A percentile compares a stretch with the other conserved stretches of the same genome.
These are phyloP conservation scores for Oxycera nigricornis DNA, from an alignment of 2,888 invertebrate species.

Conservation along the genomic window DNA sequence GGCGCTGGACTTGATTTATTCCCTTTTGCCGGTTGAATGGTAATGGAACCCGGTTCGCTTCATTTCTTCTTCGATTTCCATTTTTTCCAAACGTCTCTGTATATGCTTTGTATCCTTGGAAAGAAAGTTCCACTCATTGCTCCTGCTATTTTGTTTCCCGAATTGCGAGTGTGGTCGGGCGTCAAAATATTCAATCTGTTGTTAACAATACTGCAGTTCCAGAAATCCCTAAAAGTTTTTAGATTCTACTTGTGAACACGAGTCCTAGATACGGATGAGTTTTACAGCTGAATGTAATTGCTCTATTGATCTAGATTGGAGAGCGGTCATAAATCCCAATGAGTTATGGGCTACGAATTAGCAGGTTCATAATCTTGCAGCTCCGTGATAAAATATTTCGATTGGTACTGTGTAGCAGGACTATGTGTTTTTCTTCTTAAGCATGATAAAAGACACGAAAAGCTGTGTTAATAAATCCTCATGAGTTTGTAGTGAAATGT, in stretches of 20 bases:
- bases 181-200: conserved; percentile 30
- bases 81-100: conserved; percentile 25
- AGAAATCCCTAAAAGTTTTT: background rate
- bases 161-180: background rate
- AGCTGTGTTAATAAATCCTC: too few relatives aligned
- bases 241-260: background rate
- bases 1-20: conserved; percentile 37
- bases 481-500: too few relatives aligned
- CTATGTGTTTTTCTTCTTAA: too few relatives aligned
- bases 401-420: background rate
- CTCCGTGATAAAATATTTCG: conserved; percentile 1
- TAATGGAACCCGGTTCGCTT: conserved; percentile 23
- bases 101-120: conserved; percentile 4
- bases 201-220: background rate
- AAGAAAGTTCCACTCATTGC: background rate
- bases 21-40: conserved; percentile 28
- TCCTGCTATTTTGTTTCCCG: background rate
- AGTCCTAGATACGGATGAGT: background rate
- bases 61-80: conserved; percentile 37
- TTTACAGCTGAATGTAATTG: conserved; percentile 13
- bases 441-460: too few relatives aligned
- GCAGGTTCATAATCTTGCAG: conserved; percentile 21
- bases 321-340: conserved; percentile 24
- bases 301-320: conserved; percentile 1
- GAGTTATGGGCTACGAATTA: conserved; percentile 27